Base-by-base conservation (phyloP, 2,888 invertebrate genomes). In the Luperina nickerlii region DNA sequence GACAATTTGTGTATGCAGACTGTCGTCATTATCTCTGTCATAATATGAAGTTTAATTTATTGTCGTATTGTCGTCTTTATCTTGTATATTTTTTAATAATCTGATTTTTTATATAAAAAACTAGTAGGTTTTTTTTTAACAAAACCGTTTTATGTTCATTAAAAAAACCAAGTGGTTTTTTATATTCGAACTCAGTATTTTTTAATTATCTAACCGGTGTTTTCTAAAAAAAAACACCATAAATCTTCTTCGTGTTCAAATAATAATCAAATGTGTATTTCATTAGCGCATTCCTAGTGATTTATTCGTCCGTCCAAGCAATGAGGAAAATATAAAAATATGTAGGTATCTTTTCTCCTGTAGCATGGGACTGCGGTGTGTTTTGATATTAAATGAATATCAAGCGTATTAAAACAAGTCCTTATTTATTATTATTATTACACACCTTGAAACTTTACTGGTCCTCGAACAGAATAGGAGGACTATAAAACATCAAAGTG, bases 381-480 rank as follows among this genome's bases (percentile, higher is more conserved):
- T 82, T 63, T 73, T 72, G 63, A 66, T 79, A 83, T 78, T 76
- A 9, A 73, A 65, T 70, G 4, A 84, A 76, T 87, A 72, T 76
- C 70, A 87, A 86, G 85, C 86, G n/a, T 51, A 74, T 62, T 71
- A 63, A 18, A 74, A 76, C 57, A 77, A 71, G 68, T 77, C 70
- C 62, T 76, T 68, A 60, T 66, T 76, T n/a, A 15, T 74, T 51
- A 54, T 72, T 72, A 57, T 63, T 32, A 45, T 76, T 86, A 88
- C 88, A 88, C 88, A 86, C 88, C 88, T 88, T 85, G 78, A 86
- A 54, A 88, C 82, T 85, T 74, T 86, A 88, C 79, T 86, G 79
- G 74, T 88, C 86, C 82, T 86, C 88, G 78, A 82, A 86, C 86
- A 88, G 76, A 66, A 88, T 81, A 70, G 87, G 79, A 86, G 88